These are phyloP conservation scores for Cenopis cana DNA, from an alignment of 2,888 invertebrate species.

Conservation along the genomic window DNA sequence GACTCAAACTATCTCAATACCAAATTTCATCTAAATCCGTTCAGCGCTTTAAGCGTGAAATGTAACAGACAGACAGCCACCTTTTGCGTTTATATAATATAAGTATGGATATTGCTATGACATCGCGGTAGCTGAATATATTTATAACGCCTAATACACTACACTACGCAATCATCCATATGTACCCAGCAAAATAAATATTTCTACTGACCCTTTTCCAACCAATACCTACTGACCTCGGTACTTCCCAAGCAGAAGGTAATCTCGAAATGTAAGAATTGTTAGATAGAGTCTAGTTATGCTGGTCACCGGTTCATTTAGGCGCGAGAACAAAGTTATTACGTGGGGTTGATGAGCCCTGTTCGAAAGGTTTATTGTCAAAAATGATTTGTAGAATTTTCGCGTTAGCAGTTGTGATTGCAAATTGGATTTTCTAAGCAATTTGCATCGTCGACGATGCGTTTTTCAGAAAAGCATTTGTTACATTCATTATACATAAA, in stretches of 20 bases:
- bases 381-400: conserved; percentile 47
- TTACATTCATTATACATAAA: too few species aligned
- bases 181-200: conserved; percentile 60
- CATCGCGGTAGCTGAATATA: conserved; percentile 10
- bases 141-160: conserved; percentile 37
- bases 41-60: too few species aligned
- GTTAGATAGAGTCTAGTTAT: conserved; percentile 45
- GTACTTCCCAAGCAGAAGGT: conserved; percentile 44
- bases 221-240: conserved; percentile 57
- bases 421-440: conserved; percentile 15
- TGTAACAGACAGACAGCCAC: too few species aligned
- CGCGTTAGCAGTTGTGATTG: conserved; percentile 2
- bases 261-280: background rate
- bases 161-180: conserved; percentile 50
- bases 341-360: conserved; percentile 51
- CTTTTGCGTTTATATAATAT: too few species aligned
- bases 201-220: conserved; percentile 54
- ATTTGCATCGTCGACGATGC: conserved; percentile 2
- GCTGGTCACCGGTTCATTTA: conserved; percentile 52
- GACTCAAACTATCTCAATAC: too few species aligned
- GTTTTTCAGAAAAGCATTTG: too few species aligned
- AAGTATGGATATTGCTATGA: too few species aligned
- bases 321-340: conserved; percentile 43
- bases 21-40: too few species aligned
- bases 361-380: conserved; percentile 46